Base-by-base conservation (phyloP, 2,113 vertebrate genomes). In the Phoenicopterus ruber region DNA sequence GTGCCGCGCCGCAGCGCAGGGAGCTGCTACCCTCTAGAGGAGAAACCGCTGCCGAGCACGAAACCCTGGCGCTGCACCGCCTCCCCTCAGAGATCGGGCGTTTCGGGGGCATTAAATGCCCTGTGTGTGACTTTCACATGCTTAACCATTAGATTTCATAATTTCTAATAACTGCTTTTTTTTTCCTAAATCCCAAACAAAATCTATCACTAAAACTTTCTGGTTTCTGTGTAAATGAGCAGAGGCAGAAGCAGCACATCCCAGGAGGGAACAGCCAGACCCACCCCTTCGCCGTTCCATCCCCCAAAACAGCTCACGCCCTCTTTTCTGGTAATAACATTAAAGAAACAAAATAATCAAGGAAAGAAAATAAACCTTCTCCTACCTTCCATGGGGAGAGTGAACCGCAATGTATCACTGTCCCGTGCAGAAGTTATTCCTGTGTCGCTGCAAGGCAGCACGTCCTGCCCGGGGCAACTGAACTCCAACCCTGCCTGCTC, bases 351-450 rank as follows among this genome's bases (percentile, higher is more conserved):
- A 16, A 77, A 32, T 8, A 38, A 44, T 22, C 40, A 44, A 78
- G 22, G 42, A n/a, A 80, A 77, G 47, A 61, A 82, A 86, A 50
- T 24, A 81, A 93, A 38, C 58, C 20, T 70, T 21, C 49, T 91
- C 95, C n/a, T 95, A 96, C 94, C 96, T 96, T 90, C 96, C 96
- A 96, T 93, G 63, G 52, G 13, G 82, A 90, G 76, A 59, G 25
- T 2, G 13, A 47, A 11, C 28, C 1, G 42, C 61, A 15, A 50
- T 0, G 7, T 34, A 17, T 9, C 38, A 2, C 82, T 57, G 76
- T 70, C 49, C 82, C 22, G 38, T 7, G 61, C 55, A 73, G 40
- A 61, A 94, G 36, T 29, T 52, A 54, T 6, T 66, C 73, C 80
- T 0, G 52, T 1, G 46, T 59, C 70, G 74, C 71, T 31, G n/a